A percentile compares a stretch with the other conserved stretches of the same genome.
phyloP scores from a whole-genome alignment of 2,888 invertebrate genomes.

The Thymelicus acteon region DNA sequence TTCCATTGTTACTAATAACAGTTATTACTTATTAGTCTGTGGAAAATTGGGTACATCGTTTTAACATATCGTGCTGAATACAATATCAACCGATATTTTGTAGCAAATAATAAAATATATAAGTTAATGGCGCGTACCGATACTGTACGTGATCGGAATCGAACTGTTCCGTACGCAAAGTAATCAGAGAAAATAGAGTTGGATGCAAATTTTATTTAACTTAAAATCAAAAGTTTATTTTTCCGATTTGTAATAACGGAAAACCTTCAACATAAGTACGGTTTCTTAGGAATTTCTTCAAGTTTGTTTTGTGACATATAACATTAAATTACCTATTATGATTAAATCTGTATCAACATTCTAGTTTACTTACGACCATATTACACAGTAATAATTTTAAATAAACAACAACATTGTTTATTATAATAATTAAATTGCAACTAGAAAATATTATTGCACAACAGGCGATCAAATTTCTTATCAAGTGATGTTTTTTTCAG shows the following conservation, averaged over 20 bases:
- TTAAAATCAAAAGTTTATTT: not conserved
- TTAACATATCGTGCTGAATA: conserved; percentile 23
- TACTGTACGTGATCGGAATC: conserved; percentile 36
- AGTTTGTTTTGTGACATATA: not conserved
- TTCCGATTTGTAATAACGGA: not conserved
- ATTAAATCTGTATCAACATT: too few species aligned
- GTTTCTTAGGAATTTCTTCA: not conserved
- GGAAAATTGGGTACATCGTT: not conserved
- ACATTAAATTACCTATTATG: too few species aligned
- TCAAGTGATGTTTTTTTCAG: too few species aligned
- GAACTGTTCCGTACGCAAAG: conserved; percentile 23
- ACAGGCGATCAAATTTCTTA: too few species aligned
- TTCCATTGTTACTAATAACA: not conserved
- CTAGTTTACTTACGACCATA: too few species aligned
- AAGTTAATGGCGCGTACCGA: conserved; percentile 32
- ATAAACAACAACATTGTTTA: too few species aligned
- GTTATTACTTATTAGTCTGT: not conserved
- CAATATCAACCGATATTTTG: conserved; percentile 33
- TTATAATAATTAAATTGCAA: too few species aligned
- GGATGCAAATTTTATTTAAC: conserved; percentile 22
- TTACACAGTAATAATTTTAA: too few species aligned
- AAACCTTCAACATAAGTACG: not conserved
- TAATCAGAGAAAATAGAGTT: conserved; percentile 29
- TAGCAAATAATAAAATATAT: conserved; percentile 35
- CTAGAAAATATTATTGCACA: too few species aligned